A percentile compares a stretch with the other conserved stretches of the same genome.
Conservation (phyloP, 2,113 vertebrate genomes). For the Phyllostomus discolor region DNA sequence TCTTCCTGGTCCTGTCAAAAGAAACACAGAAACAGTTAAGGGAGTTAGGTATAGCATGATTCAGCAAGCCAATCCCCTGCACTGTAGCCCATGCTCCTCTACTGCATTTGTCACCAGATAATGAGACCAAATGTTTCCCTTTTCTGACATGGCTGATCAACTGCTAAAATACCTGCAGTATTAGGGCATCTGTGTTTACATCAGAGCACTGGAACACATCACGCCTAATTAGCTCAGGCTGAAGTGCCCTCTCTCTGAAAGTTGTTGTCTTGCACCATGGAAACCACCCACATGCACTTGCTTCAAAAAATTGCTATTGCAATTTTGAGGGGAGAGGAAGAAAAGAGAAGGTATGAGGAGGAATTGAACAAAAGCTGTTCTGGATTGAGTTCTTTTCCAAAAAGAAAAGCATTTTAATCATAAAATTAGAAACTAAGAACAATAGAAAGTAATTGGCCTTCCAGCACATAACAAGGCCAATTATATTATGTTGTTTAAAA, state of each 20-base stretch:
- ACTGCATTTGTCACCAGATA: not conserved
- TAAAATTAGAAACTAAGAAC: constrained; percentile 23
- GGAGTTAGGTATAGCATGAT: not conserved
- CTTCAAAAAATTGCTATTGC: constrained; percentile 41
- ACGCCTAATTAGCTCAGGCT: constrained; percentile 55
- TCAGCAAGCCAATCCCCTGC: not conserved
- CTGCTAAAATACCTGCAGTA: constrained; percentile 34
- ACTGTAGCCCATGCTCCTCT: not conserved
- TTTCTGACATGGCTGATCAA: not conserved
- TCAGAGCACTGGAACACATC: constrained; percentile 38
- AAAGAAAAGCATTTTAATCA: constrained; percentile 27
- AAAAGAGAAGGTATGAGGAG: not conserved
- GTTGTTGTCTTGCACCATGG: constrained; percentile 61
- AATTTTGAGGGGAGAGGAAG: not conserved
- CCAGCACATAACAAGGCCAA: not conserved
- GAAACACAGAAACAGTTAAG: constrained; percentile 40
- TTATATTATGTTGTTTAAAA: constrained; percentile 38
- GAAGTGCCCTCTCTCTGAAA: constrained; percentile 51
- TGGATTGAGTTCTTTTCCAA: constrained; percentile 10
- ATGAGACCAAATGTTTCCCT: not conserved
- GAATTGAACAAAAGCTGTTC: constrained; percentile 35
- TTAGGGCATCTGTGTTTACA: constrained; percentile 54
- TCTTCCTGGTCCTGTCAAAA: constrained; percentile 93
- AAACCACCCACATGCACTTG: constrained; percentile 64
- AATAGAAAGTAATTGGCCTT: constrained; percentile 25